A percentile compares a stretch with the other conserved stretches of the same genome.
These are phyloP conservation scores for Adelges cooleyi DNA, from an alignment of 1,140 invertebrate species.

Conservation along the genomic window DNA sequence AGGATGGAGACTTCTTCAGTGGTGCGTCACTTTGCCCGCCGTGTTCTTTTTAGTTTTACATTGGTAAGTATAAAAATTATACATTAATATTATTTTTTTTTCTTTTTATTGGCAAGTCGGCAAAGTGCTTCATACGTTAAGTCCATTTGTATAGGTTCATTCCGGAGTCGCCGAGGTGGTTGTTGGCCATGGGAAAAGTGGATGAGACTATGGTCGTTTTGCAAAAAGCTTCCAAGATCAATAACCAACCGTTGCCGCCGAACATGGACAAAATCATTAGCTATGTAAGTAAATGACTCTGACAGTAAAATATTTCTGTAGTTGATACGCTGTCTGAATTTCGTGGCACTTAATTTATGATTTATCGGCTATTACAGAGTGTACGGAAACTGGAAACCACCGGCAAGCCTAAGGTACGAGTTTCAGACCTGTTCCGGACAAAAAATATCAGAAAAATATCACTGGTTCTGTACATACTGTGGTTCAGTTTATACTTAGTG, in stretches of 20 bases:
- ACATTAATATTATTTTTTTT: background rate
- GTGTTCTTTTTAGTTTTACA: slow-evolving; percentile 52
- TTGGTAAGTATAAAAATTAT: slow-evolving; percentile 40
- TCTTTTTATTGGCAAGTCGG: too few species aligned
- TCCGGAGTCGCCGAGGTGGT: slow-evolving; percentile 75
- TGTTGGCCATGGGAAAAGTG: slow-evolving; percentile 57
- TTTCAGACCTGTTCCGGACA: slow-evolving; percentile 49
- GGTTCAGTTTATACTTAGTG: slow-evolving; percentile 60
- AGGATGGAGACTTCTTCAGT: slow-evolving; percentile 59
- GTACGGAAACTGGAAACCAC: slow-evolving; percentile 13
- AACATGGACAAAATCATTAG: slow-evolving; percentile 52
- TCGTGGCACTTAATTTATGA: too few species aligned
- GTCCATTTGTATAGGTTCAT: slow-evolving; percentile 48
- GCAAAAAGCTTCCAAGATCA: slow-evolving; percentile 51
- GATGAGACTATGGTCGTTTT: slow-evolving; percentile 57
- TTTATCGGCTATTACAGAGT: too few species aligned
- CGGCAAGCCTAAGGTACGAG: slow-evolving; percentile 38
- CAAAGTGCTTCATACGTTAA: background rate
- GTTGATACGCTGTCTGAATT: too few species aligned
- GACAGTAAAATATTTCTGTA: background rate
- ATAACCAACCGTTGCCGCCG: slow-evolving; percentile 46
- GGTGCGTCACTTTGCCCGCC: slow-evolving; percentile 57
- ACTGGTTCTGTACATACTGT: slow-evolving; percentile 52
- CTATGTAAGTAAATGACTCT: slow-evolving; percentile 31
- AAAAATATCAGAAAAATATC: slow-evolving; percentile 50